Evolutionary conservation across 1,140 invertebrate species (phyloP), one percentile per base, ranked within the genome.

Genomic region (Drosophila suzukii): DNA sequence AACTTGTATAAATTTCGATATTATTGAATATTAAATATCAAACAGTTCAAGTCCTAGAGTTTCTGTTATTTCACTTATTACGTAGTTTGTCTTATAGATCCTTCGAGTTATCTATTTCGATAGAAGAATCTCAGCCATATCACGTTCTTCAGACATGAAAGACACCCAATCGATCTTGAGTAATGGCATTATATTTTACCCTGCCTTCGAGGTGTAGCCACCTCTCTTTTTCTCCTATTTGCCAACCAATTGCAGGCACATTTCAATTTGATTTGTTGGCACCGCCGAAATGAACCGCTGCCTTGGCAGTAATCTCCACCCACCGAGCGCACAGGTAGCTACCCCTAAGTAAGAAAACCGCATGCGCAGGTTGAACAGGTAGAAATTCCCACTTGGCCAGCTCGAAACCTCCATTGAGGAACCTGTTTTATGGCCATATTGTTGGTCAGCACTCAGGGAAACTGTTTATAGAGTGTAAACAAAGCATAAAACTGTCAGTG

Each of bases 401-500:
- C 15, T 41, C 13, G 0, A 7, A 13, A 32, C 63, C 58, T 63
- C 65, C 24, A 44, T 44, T 20, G 38, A 57, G 10, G 55, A 71
- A 71, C 67, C 67, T 71, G 67, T 71, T 71, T 39, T 49, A 49
- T 50, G 36, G 44, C 67, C 51, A 66, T 58, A 20, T 36, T 57
- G 66, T 6, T 30, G 15, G 34, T 27, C 13, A 20, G 12, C 36
- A 27, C 13, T 27, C 27, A 24, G 20, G 24, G 24, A 55, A 20
- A 24, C n/a, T 49, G 46, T 32, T 75, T 58, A 55, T 47, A 58
- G 70, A 78, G 77, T 91, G 76, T 91, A 92, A 92, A 92, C 91
- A 92, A 92, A 91, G 66, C 91, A 92, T 91, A 79, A 92, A 92
- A 73, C 90, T 92, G 90, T 92, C 91, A 92, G 80, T 91, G 84